These are phyloP conservation scores for Neostethus bicornis DNA, from an alignment of 2,797 vertebrate genomes.

Conservation along the genomic window DNA sequence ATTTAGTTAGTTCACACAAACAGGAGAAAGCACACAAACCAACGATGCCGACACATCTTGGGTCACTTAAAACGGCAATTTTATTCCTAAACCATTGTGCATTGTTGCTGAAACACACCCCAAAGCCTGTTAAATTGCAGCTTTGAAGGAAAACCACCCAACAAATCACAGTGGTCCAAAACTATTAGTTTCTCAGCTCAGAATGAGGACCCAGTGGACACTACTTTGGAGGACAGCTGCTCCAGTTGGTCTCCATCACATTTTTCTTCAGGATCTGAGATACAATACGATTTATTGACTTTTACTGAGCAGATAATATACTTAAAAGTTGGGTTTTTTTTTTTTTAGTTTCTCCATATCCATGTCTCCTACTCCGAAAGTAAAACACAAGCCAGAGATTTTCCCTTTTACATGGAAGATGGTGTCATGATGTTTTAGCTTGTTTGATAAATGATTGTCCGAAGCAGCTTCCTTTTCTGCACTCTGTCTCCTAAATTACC, in stretches of 20 bases:
- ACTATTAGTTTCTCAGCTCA: conserved; percentile 48
- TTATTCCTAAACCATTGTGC: conserved; percentile 12
- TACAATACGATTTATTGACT: conserved; percentile 21
- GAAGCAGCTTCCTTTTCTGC: conserved; percentile 57
- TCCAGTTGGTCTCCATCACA: conserved; percentile 64
- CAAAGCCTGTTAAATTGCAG: conserved; percentile 30
- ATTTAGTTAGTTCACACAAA: neutral
- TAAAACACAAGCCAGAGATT: conserved; percentile 61
- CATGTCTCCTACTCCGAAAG: conserved; percentile 31
- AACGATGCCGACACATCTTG: conserved; percentile 16
- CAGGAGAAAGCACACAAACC: conserved; percentile 3
- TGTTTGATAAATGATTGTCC: conserved; percentile 63
- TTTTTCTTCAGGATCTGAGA: conserved; percentile 10
- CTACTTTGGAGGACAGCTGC: conserved; percentile 7
- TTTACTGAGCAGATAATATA: conserved; percentile 3
- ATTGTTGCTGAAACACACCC: conserved; percentile 39
- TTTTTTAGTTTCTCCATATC: conserved; percentile 43
- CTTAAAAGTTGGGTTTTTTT: conserved; percentile 15
- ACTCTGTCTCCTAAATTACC: conserved; percentile 56
- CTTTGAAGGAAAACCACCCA: conserved; percentile 53
- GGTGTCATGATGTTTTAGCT: conserved; percentile 43
- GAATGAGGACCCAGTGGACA: conserved; percentile 41
- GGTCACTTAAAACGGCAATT: conserved; percentile 32
- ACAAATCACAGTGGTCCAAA: conserved; percentile 44
- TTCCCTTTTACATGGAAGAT: conserved; percentile 43